These are phyloP conservation scores for Corvus cornix DNA, from an alignment of 2,113 vertebrate genomes.

Conservation along the genomic window DNA sequence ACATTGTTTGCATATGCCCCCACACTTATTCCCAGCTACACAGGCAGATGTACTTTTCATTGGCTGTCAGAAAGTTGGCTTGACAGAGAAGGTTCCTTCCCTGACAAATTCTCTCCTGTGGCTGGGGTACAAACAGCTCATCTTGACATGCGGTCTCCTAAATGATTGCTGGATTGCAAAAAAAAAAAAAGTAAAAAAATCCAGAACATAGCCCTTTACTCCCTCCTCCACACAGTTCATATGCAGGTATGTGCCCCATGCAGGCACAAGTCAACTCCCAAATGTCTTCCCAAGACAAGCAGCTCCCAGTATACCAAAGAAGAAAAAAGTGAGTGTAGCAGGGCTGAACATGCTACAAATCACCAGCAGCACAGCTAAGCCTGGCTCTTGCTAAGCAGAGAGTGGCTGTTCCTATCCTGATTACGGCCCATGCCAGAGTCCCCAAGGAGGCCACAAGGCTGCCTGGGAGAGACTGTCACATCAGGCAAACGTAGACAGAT, in stretches of 20 bases:
- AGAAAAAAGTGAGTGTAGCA: background rate
- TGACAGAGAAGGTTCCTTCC: background rate
- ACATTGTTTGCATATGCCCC: background rate
- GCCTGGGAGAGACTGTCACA: background rate
- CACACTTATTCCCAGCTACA: background rate
- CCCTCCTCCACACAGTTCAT: background rate
- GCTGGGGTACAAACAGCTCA: background rate
- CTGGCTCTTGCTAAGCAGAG: background rate
- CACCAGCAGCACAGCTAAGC: background rate
- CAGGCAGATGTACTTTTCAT: background rate
- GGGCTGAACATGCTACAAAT: background rate
- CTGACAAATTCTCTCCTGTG: background rate
- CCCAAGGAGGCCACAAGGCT: accelerated
- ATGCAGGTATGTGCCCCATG: background rate
- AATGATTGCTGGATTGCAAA: background rate
- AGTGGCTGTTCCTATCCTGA: background rate
- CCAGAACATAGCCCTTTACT: background rate
- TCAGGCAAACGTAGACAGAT: background rate
- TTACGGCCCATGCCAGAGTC: background rate
- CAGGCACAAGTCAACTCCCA: background rate
- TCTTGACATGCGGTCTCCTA: background rate
- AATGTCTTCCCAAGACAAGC: background rate
- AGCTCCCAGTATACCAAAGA: background rate
- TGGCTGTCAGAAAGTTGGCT: background rate
- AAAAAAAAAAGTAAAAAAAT: background rate